phyloP scores from a whole-genome alignment of 2,888 invertebrate genomes.

The Abrostola tripartita region DNA sequence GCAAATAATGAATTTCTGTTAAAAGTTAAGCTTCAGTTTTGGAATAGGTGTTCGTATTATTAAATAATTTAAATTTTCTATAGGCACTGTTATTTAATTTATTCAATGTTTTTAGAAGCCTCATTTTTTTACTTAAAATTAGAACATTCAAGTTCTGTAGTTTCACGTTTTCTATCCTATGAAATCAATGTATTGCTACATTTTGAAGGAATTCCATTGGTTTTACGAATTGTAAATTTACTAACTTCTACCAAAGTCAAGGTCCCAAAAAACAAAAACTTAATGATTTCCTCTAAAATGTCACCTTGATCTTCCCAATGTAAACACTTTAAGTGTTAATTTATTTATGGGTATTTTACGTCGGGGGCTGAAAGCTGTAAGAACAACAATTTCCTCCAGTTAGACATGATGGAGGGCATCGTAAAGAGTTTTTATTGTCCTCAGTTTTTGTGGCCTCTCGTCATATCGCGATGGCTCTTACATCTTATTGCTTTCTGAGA shows the following conservation, averaged over 20 bases:
- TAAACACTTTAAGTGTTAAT: conserved; percentile 51
- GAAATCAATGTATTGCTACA: no score
- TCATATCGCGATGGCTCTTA: conserved; percentile 54
- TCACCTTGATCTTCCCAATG: conserved; percentile 15
- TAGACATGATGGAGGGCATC: conserved; percentile 68
- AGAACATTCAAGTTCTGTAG: no score
- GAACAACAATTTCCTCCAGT: conserved; percentile 69
- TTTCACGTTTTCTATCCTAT: no score
- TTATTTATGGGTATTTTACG: conserved; percentile 61
- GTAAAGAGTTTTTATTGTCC: conserved; percentile 71
- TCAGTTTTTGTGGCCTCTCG: conserved; percentile 60
- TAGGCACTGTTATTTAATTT: no score
- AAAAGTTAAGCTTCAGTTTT: not conserved
- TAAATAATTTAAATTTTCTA: no score
- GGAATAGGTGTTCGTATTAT: no score
- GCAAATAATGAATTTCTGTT: conserved; percentile 27
- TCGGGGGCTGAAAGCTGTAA: conserved; percentile 48
- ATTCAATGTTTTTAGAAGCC: no score
- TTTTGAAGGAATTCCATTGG: not conserved
- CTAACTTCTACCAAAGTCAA: not conserved
- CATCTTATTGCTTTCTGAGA: conserved; percentile 56
- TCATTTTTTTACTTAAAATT: no score
- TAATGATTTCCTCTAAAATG: conserved; percentile 8
- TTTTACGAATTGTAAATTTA: not conserved
- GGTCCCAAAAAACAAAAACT: not conserved